These are phyloP conservation scores for Caenorhabditis sp. DNA, from an alignment of 2,888 invertebrate genomes.

Conservation along the genomic window DNA sequence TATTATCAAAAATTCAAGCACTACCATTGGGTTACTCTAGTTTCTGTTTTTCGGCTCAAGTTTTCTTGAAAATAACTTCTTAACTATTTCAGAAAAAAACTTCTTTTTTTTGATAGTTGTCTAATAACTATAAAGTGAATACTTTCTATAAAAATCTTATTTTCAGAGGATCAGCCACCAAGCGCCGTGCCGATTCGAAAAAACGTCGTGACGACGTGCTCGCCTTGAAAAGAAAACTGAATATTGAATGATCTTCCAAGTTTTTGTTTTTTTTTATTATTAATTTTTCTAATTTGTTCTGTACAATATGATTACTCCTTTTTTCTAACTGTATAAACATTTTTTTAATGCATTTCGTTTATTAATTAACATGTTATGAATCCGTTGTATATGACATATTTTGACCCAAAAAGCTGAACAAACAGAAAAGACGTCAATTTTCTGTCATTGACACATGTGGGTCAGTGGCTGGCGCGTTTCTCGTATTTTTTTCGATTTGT, in stretches of 20 bases:
- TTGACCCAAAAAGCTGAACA: background rate
- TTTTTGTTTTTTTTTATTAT: background rate
- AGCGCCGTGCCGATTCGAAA: conserved; percentile 19
- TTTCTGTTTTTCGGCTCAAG: too few species aligned
- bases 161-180: background rate
- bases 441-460: background rate
- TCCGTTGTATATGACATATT: background rate
- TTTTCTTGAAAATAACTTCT: too few species aligned
- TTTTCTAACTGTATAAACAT: too few species aligned
- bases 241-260: conserved; percentile 14
- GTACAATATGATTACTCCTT: background rate
- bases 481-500: background rate
- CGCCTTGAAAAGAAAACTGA: conserved; percentile 40
- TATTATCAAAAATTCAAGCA: too few species aligned
- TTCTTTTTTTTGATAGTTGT: too few species aligned
- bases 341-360: too few species aligned
- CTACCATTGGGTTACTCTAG: too few species aligned
- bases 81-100: too few species aligned
- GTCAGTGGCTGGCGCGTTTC: background rate
- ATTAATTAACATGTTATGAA: background rate
- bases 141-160: too few species aligned
- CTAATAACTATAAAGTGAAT: too few species aligned
- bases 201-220: conserved; percentile 41
- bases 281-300: background rate
- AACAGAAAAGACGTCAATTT: background rate